Evolutionary conservation across 2,888 invertebrate species (phyloP), one percentile per base, ranked within the genome.

Genomic region (Parnassius apollo): DNA sequence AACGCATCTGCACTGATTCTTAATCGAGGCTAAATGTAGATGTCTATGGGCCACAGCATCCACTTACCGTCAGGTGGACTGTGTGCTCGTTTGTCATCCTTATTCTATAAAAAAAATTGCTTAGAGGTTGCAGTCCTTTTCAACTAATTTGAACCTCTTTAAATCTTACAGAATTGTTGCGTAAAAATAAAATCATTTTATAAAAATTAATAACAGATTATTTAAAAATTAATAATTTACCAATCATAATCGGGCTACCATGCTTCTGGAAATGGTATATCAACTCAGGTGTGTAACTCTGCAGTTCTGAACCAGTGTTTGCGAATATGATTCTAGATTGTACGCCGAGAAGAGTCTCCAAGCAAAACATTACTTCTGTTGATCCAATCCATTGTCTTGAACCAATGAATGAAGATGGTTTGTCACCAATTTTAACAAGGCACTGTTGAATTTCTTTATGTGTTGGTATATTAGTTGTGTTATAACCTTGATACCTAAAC

Each of bases 211-310:
- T 44, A 4, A 22, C 51, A 51, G 44, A 22, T 7, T 25, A 57
- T 42, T 45, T 42, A 44, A 25, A 45, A 61, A 8, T n/a, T 12
- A 49, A 50, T 48, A 45, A 57, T 71, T 87, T 85, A 95, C 99
- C 99, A 74, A 99, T 99, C 99, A 99, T 99, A 64, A 99, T 94
- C 25, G 99, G 99, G 42, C 98, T 97, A 58, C 99, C 99, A 76
- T 98, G 96, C 53, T 94, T 96, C 73, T 96, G 93, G 82, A 99
- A 99, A 92, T 99, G 99, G 80, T 95, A 93, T 2, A 96, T 93
- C 67, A 99, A 88, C 77, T 98, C 97, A 42, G 96, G 94, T 8
- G 95, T 97, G 77, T 96, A 94, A 44, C 92, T 93, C 8, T 93
- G 92, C 83, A 99, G 86, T 74, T 99, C 98, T 45, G 94, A 93